phyloP scores from a whole-genome alignment of 2,888 invertebrate species.

The Cheiracanthium punctorium region DNA sequence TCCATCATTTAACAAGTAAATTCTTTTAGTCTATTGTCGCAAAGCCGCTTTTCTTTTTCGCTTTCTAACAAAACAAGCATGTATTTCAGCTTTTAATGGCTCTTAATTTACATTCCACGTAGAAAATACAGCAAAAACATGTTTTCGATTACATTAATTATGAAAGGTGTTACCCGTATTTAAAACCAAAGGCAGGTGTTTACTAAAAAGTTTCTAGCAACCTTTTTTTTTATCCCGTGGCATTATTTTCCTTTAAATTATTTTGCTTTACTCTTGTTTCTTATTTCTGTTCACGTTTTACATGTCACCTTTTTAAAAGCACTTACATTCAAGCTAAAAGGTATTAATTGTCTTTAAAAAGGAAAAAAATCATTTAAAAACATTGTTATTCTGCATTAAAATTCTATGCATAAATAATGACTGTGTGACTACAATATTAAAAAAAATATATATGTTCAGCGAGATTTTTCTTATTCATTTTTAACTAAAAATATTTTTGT shows the following conservation, averaged over 20 bases:
- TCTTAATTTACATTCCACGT: neutral
- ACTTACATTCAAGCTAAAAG: conserved; percentile 43
- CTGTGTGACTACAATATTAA: conserved; percentile 14
- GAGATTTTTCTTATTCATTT: too few relatives aligned
- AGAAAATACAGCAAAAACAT: neutral
- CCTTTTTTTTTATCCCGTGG: neutral
- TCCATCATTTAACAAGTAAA: neutral
- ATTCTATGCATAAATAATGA: conserved; percentile 67
- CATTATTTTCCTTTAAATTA: neutral
- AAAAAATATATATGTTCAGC: neutral
- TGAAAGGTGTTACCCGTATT: neutral
- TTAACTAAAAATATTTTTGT: too few relatives aligned
- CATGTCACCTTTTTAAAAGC: conserved; percentile 41
- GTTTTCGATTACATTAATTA: neutral
- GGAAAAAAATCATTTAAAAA: conserved; percentile 19
- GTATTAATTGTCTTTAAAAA: conserved; percentile 60
- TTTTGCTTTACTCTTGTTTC: neutral
- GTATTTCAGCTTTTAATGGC: neutral
- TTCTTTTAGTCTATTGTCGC: too few relatives aligned
- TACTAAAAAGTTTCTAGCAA: neutral
- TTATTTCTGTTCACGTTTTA: conserved; percentile 22
- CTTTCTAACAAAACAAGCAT: neutral
- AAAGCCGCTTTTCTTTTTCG: neutral
- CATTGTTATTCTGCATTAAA: conserved; percentile 55
- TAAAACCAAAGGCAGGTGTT: conserved; percentile 8